phyloP scores from a whole-genome alignment of 2,113 vertebrate genomes.

The Ptilorrhoa leucosticta region DNA sequence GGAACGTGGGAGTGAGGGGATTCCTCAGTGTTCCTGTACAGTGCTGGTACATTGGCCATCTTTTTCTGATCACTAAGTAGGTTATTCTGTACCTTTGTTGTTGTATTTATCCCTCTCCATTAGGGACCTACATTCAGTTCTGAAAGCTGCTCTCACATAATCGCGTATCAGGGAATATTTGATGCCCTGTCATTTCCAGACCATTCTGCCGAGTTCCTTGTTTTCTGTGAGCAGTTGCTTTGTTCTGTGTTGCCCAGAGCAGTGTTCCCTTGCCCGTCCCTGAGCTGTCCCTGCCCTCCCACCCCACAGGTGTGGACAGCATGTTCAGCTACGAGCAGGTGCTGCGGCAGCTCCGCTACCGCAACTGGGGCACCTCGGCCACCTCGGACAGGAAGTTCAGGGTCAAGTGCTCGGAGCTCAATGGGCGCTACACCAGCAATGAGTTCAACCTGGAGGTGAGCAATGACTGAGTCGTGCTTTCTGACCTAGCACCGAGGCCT shows the following conservation, averaged over 20 bases:
- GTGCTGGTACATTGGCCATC: neutral
- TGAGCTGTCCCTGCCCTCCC: neutral
- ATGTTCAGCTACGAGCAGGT: conserved; percentile 91
- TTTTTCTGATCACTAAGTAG: neutral
- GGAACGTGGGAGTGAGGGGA: rapidly evolving
- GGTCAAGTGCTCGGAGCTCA: conserved; percentile 94
- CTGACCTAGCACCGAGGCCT: neutral
- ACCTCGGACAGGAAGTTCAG: conserved; percentile 81
- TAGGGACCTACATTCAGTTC: neutral
- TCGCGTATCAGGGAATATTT: neutral
- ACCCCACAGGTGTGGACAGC: conserved; percentile 86
- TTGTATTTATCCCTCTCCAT: neutral
- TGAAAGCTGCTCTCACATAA: neutral
- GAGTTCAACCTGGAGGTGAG: conserved; percentile 89
- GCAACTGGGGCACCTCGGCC: conserved; percentile 74
- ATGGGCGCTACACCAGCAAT: conserved; percentile 93
- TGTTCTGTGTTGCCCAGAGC: neutral
- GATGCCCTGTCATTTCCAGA: neutral
- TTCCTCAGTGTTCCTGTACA: neutral
- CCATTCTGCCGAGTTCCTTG: neutral
- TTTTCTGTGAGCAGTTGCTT: neutral
- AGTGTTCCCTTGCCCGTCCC: neutral
- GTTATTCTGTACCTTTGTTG: neutral
- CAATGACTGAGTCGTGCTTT: neutral
- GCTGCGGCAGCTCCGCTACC: conserved; percentile 84